These are phyloP conservation scores for Megalopta genalis DNA, from an alignment of 1,140 invertebrate species.

Conservation along the genomic window DNA sequence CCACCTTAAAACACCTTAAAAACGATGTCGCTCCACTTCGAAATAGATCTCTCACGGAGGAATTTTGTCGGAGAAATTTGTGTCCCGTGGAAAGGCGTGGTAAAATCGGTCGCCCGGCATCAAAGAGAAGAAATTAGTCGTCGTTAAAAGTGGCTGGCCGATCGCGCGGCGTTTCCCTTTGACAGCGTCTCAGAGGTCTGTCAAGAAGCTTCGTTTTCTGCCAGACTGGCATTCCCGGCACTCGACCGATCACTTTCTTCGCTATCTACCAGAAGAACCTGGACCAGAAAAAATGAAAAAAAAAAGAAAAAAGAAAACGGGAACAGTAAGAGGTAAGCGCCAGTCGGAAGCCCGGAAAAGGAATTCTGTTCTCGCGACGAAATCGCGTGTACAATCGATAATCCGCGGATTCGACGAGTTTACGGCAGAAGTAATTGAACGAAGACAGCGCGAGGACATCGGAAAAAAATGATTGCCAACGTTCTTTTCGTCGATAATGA, in stretches of 20 bases:
- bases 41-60: neutral
- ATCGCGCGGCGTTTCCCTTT: constrained; percentile 60
- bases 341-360: constrained; percentile 16
- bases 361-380: too few relatives aligned
- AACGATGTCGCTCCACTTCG: too few relatives aligned
- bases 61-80: constrained; percentile 14
- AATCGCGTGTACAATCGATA: too few relatives aligned
- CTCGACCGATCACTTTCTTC: constrained; percentile 59
- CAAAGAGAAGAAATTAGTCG: constrained; percentile 61
- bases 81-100: constrained; percentile 27
- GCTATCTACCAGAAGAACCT: constrained; percentile 34
- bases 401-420: too few relatives aligned
- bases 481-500: neutral
- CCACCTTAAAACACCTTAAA: too few relatives aligned
- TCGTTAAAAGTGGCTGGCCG: constrained; percentile 50
- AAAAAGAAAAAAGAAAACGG: constrained; percentile 3
- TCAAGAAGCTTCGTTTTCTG: constrained; percentile 51
- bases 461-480: too few relatives aligned
- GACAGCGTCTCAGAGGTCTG: constrained; percentile 40
- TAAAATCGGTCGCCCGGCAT: constrained; percentile 38
- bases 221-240: constrained; percentile 52
- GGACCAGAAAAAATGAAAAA: constrained; percentile 12
- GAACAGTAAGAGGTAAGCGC: constrained; percentile 1
- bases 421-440: too few relatives aligned
- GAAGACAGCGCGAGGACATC: too few relatives aligned